phyloP scores from a whole-genome alignment of 2,888 invertebrate genomes.

The Pyrocoelia pectoralis region DNA sequence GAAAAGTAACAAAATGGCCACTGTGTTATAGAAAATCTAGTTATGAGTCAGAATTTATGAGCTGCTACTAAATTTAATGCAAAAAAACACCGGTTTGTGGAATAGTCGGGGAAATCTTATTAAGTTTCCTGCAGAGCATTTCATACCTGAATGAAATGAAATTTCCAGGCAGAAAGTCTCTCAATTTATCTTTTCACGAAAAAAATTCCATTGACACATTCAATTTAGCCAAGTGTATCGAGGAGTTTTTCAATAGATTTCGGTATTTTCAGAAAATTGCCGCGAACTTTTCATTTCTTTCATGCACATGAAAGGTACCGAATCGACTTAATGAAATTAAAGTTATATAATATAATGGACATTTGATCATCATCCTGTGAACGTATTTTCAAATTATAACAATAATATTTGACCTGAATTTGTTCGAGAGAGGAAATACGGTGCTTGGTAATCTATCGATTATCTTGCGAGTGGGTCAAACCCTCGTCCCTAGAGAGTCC shows the following conservation, averaged over 20 bases:
- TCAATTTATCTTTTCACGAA: conserved; percentile 52
- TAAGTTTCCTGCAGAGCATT: conserved; percentile 46
- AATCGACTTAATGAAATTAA: neutral
- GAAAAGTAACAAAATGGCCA: no score
- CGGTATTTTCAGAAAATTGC: conserved; percentile 19
- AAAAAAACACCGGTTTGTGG: conserved; percentile 43
- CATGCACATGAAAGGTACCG: neutral
- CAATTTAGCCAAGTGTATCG: conserved; percentile 51
- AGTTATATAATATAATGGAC: neutral
- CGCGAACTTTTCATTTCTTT: conserved; percentile 10
- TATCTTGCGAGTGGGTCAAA: conserved; percentile 51
- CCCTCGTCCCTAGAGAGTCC: conserved; percentile 53
- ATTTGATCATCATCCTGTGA: no score
- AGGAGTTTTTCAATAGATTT: conserved; percentile 22
- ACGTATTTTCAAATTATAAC: neutral
- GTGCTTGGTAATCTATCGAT: conserved; percentile 52
- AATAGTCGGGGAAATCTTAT: conserved; percentile 48
- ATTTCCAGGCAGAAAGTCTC: conserved; percentile 44
- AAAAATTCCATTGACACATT: conserved; percentile 55
- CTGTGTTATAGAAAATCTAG: no score
- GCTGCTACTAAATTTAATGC: conserved; percentile 40
- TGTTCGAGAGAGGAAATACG: conserved; percentile 21
- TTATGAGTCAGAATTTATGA: no score
- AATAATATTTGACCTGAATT: neutral
- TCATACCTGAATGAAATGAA: conserved; percentile 49